Base-by-base conservation (phyloP, 2,113 vertebrate species). In the Poecilia latipinna region DNA sequence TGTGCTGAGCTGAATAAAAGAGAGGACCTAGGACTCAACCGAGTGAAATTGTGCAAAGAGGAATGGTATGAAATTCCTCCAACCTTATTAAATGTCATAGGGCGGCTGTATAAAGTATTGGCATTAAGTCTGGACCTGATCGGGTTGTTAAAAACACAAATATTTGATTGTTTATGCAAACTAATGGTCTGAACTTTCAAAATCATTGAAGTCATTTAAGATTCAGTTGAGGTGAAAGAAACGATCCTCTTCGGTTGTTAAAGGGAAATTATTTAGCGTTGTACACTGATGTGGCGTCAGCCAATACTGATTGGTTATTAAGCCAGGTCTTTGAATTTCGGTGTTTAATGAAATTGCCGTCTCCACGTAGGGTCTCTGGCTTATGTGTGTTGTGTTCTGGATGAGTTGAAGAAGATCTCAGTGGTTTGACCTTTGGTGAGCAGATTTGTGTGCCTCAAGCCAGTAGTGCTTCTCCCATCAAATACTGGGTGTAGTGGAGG, bases 381-480 rank as follows among this genome's bases (percentile, higher is more conserved):
- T 19, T 28, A 65, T 44, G 4, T 76, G 39, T 44, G 32, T 65
- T 69, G 35, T 64, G 15, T 32, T 73, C 26, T 70, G 44, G n/a
- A 35, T 33, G 39, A 70, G 12, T 3, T 65, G 42, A 37, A 69
- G 57, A 75, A 69, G 35, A 39, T 54, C 54, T 69, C 33, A 19
- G 74, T 61, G 73, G 69, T 68, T 69, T 54, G 61, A 70, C 78
- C 64, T 82, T 61, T 75, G 82, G 80, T 66, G 51, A 42, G 65
- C 65, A 82, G 74, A 84, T 86, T 84, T 76, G 73, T 63, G 63
- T 39, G 33, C 44, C 80, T 82, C 81, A 61, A 54, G 75, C 74
- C 74, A 77, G 65, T 77, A 65, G 31, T 29, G 72, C 73, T 68
- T 61, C 74, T 66, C 48, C 74, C 72, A 79, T 85, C 83, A 80